Base-by-base conservation (phyloP, 2,113 vertebrate genomes). In the Limnothrissa miodon region DNA sequence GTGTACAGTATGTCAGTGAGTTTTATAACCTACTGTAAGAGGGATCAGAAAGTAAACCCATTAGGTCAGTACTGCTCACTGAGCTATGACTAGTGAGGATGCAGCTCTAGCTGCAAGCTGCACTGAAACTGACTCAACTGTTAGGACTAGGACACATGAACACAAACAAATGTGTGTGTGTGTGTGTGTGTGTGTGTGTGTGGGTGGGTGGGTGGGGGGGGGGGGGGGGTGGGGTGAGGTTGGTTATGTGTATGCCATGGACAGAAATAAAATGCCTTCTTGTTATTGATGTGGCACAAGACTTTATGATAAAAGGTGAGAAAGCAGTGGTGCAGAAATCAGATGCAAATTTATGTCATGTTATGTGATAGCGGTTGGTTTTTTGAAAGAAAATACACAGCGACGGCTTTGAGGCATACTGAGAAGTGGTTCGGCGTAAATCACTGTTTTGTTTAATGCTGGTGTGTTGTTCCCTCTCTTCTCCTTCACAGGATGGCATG, bases 401-500 rank as follows among this genome's bases (percentile, higher is more conserved):
- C 19, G 4, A 23, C 51, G 4, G 21, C 51, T 56, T 23, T 0
- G 1, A 21, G 4, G 21, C 51, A 56, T 5, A 23, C 51, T 23
- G 19, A 56, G 51, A 23, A 21, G 51, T 4, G 19, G 21, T 56
- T 56, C 4, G 51, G 21, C 5, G 5, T 19, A 48, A 48, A 48
- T 5, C 4, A 23, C 36, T 39, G 25, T 74, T 62, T 74, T 36
- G 29, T 74, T 74, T 74, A 36, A 74, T 74, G 13, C 15, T 5
- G 5, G 5, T 33, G 0, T 33, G 4, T 11, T 56, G 19, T 56
- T 17, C 21, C 5, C 48, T 33, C 9, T 8, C 36, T 42, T 59
- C 39, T 53, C 42, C 8, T 62, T 39, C 66, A 59, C 90, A 97
- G 85, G 85, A 86, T 7, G 85, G 85, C 13, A 84, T 84, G 79